A percentile compares a stretch with the other conserved stretches of the same genome.
Conservation (phyloP, 2,888 invertebrate species). For the Pasiphila rectangulata region DNA sequence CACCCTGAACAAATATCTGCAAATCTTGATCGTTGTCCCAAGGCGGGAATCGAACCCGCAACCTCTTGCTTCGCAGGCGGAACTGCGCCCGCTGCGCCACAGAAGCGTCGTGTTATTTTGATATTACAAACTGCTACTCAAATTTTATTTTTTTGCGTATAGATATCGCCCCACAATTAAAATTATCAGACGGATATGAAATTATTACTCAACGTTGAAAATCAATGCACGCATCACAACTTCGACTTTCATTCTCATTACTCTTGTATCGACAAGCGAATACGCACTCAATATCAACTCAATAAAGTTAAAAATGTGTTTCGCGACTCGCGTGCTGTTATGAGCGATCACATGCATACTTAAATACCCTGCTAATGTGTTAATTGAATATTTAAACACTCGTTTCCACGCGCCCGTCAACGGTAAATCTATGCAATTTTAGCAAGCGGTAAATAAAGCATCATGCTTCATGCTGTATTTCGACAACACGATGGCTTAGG, state of each 20-base stretch:
- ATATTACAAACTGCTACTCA: background rate
- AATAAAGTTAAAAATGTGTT: constrained; percentile 11
- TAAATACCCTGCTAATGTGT: constrained; percentile 39
- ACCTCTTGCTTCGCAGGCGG: no score
- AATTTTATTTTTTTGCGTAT: background rate
- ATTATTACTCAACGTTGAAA: constrained; percentile 54
- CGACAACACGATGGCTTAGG: constrained; percentile 2
- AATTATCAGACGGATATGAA: constrained; percentile 41
- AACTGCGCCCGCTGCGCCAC: no score
- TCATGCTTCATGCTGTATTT: constrained; percentile 8
- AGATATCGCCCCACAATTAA: background rate
- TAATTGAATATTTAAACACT: constrained; percentile 53
- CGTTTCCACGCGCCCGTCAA: constrained; percentile 37
- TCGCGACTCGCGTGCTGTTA: constrained; percentile 24
- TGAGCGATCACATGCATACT: constrained; percentile 40
- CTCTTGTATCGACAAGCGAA: constrained; percentile 19
- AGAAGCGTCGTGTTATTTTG: background rate
- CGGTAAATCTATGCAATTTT: constrained; percentile 33
- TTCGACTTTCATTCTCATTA: constrained; percentile 58
- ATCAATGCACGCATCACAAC: constrained; percentile 53
- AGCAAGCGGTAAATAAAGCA: constrained; percentile 15
- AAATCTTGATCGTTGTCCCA: no score
- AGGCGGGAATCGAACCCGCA: no score
- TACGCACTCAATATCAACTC: constrained; percentile 2
- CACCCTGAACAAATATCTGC: no score